These are phyloP conservation scores for Chitala chitala DNA, from an alignment of 2,113 vertebrate species.

Conservation along the genomic window DNA sequence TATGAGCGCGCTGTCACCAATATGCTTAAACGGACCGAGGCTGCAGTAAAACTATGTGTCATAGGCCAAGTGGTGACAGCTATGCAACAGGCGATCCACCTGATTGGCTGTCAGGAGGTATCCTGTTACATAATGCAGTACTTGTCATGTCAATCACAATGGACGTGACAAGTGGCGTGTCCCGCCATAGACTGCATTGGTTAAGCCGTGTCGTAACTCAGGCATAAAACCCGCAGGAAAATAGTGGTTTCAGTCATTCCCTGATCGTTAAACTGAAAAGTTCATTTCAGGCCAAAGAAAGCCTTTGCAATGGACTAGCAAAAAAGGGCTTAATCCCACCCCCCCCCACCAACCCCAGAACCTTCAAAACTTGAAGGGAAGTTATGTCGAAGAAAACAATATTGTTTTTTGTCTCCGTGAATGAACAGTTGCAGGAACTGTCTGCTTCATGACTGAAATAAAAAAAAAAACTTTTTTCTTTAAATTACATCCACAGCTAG, in stretches of 20 bases:
- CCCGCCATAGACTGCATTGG: conserved; percentile 32
- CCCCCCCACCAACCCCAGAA: conserved; percentile 31
- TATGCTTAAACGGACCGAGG: background rate
- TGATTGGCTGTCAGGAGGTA: background rate
- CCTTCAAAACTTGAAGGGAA: conserved; percentile 42
- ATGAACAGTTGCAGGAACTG: conserved; percentile 51
- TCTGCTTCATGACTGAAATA: conserved; percentile 9
- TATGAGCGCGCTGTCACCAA: background rate
- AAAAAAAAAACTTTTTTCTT: conserved; percentile 37
- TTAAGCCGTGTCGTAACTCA: conserved; percentile 11
- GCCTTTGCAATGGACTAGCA: conserved; percentile 52
- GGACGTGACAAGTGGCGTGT: conserved; percentile 29
- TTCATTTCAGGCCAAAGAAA: conserved; percentile 54
- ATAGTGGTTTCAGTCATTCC: conserved; percentile 70
- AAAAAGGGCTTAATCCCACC: conserved; percentile 19
- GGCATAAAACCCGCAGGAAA: conserved; percentile 39
- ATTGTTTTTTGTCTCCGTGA: conserved; percentile 38
- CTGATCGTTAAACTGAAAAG: conserved; percentile 55
- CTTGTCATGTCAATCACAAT: background rate
- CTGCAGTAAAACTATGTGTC: background rate
- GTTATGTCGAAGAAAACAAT: conserved; percentile 22
- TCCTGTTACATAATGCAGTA: conserved; percentile 7
- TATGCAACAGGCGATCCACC: background rate
- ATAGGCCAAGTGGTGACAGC: background rate
- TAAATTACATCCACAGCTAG: conserved; percentile 59